Base-by-base conservation (phyloP, 2,888 invertebrate genomes). In the Polia nebulosa region DNA sequence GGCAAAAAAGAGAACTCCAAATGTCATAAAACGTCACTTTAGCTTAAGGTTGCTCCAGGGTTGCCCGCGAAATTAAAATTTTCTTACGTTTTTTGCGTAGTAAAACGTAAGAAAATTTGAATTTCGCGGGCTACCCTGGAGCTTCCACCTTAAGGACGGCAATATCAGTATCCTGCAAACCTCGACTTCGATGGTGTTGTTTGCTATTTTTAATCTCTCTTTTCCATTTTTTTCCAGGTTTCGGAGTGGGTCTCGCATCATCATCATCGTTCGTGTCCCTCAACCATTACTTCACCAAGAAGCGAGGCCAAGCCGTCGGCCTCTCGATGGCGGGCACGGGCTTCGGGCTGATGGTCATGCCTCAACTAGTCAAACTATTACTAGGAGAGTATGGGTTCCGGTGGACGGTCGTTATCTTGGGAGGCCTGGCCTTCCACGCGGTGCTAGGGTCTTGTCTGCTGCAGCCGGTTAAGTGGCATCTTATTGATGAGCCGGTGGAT, bases 321-420 rank as follows among this genome's bases (percentile, higher is more conserved):
- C 94, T 97, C 29, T 97, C 98, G 0, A 97, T 98, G 96, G 98
- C 98, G 0, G 98, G 98, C 0, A 97, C 98, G 0, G 97, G 98
- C 6, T 96, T 98, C 82, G 98, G 98, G 5, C 96, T 98, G 95
- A 97, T 98, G 96, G 96, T 98, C 71, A 97, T 98, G 97, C 98
- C 98, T 1, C 98, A 98, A 88, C 96, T 97, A 71, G 97, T 97
- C 72, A 96, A 97, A 56, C 80, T 97, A 7, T 91, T 97, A 17
- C 92, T 97, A 9, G 96, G 96, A 55, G 95, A 94, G 66, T 97
- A 96, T 85, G 96, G 96, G 56, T 97, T 97, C 89, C 94, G 97
- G 63, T 97, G 97, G 85, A 96, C 97, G 0, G 97, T 97, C 51
- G 95, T 97, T 13, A 94, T 97, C 79, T 88, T 97, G 72, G 97